Conservation (phyloP, 2,113 vertebrate species). For the human (Homo sapiens) region GRCh38 chr11:132580001-132580500, state of each 20-base stretch:
- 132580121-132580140: not conserved
- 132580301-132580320: not conserved
- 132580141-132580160: not conserved
- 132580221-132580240: not conserved
- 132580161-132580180: not conserved
- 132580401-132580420: not conserved
- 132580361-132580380: slow-evolving; percentile 10
- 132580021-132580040: not conserved
- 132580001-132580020: rapidly evolving
- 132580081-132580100: not conserved
- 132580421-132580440: not conserved
- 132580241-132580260: not conserved
- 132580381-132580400: not conserved
- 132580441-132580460: not conserved
- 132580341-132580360: not conserved
- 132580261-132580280: not conserved
- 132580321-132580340: not conserved
- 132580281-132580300: not conserved
- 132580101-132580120: not conserved
- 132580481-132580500: not conserved
- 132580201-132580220: not conserved
- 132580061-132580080: not conserved
- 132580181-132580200: not conserved
- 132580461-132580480: not conserved
- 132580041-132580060: not conserved